These are phyloP conservation scores for Semaprochilodus insignis DNA, from an alignment of 2,797 vertebrate genomes.

Conservation along the genomic window DNA sequence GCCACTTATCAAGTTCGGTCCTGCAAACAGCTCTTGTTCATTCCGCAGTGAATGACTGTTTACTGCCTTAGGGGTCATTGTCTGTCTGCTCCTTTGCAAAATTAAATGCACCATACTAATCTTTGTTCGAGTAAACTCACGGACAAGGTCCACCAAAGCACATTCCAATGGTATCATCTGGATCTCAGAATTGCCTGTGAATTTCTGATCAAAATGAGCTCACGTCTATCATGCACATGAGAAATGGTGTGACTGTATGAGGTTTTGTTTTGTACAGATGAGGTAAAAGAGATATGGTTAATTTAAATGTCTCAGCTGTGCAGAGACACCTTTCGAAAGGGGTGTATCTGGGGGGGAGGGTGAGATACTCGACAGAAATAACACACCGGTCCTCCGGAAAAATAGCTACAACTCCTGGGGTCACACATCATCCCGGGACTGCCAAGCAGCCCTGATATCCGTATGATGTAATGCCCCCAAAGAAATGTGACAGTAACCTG, in stretches of 20 bases:
- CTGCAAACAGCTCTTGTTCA: conserved; percentile 9
- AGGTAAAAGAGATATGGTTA: conserved; percentile 9
- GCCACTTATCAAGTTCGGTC: conserved; percentile 3
- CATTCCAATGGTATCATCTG: conserved; percentile 1
- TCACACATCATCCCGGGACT: conserved; percentile 42
- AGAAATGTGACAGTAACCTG: conserved; percentile 56
- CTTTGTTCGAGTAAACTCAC: background rate
- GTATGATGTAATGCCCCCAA: conserved; percentile 59
- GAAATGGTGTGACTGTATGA: background rate
- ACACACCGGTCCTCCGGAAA: conserved; percentile 50
- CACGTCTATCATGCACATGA: background rate
- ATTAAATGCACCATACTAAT: background rate
- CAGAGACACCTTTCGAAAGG: conserved; percentile 50
- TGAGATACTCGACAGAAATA: conserved; percentile 53
- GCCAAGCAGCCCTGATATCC: conserved; percentile 51
- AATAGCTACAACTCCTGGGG: conserved; percentile 53
- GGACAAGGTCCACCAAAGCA: conserved; percentile 1
- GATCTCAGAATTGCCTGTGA: background rate
- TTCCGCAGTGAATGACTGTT: background rate
- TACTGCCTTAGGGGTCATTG: background rate
- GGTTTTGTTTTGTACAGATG: background rate
- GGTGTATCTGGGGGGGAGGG: background rate
- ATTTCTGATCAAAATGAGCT: background rate
- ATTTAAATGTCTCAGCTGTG: conserved; percentile 23
- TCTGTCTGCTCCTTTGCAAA: background rate